A percentile compares a stretch with the other conserved stretches of the same genome.
These are phyloP conservation scores for Bos taurus DNA, from an alignment of 2,113 vertebrate species.

Conservation along the genomic window ARS-UCD2.0 NC_037345.1:43008501-43009000, in stretches of 20 bases:
- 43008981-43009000: neutral
- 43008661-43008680: neutral
- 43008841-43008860: neutral
- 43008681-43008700: accelerated
- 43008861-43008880: neutral
- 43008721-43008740: neutral
- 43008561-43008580: neutral
- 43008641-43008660: neutral
- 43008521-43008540: neutral
- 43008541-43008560: neutral
- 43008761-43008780: neutral
- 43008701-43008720: neutral
- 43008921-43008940: neutral
- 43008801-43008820: neutral
- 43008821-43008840: neutral
- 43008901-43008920: neutral
- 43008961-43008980: neutral
- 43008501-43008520: neutral
- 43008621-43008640: neutral
- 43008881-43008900: neutral
- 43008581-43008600: neutral
- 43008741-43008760: neutral
- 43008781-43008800: neutral
- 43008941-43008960: too few species aligned
- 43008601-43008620: neutral